Evolutionary conservation across 1,140 invertebrate species (phyloP).

Genomic region (Notospermus geniculatus): DNA sequence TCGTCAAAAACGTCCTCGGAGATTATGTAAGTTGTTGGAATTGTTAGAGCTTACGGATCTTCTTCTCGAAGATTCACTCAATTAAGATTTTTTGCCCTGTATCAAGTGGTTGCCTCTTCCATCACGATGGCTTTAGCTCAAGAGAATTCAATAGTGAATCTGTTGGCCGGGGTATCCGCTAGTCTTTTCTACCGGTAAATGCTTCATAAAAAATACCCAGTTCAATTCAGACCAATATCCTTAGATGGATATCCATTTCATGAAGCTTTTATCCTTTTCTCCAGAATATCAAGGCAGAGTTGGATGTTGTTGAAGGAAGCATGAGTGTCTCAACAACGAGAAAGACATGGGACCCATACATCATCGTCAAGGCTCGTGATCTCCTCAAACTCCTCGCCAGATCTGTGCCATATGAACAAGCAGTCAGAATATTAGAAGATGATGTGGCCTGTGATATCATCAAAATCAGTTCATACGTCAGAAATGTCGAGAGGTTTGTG

Average conservation of each 20-base stretch:
- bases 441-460: conserved; percentile 94
- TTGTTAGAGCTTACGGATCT: neutral
- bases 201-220: no score
- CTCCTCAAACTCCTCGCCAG: conserved; percentile 92
- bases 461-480: conserved; percentile 87
- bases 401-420: conserved; percentile 97
- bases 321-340: conserved; percentile 94
- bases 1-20: conserved; percentile 80
- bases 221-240: no score
- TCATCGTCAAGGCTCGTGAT: conserved; percentile 95
- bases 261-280: neutral
- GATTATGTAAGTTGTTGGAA: conserved; percentile 49
- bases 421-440: conserved; percentile 71
- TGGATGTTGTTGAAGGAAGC: conserved; percentile 93
- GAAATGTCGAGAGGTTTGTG: conserved; percentile 93
- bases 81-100: no score
- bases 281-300: conserved; percentile 79
- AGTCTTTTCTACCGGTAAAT: no score
- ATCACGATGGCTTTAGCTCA: no score
- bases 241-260: no score
- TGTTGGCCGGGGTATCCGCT: no score
- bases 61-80: neutral
- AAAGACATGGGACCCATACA: conserved; percentile 98
- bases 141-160: no score
- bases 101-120: no score